Evolutionary conservation across 2,888 invertebrate genomes (phyloP), one percentile per base, ranked within the genome.

Genomic region (Tetheella fluctuosa): DNA sequence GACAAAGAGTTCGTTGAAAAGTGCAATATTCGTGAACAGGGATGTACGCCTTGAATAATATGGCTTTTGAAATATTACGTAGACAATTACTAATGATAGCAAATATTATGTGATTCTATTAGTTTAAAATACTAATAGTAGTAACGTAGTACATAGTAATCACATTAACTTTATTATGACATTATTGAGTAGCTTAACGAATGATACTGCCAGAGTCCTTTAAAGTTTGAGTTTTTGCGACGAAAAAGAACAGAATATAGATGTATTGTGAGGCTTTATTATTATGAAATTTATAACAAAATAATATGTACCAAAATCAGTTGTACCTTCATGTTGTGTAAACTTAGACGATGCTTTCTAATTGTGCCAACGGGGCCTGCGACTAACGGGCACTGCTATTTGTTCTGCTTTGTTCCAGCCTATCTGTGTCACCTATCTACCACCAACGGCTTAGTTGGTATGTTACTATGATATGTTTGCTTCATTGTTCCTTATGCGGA

Each of bases 1-100:
- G 60, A 64, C 61, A 64, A 54, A 63, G 59, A 67, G 58, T 74
- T 65, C 64, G 71, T 71, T 74, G 76, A 71, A 65, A 71, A 81
- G 76, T 79, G 77, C 79, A 83, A 81, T 80, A 80, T 81, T 79
- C 74, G 69, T 64, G 58, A 67, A 64, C 75, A 68, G 64, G 61
- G 59, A 63, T 48, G 48, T 48, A 20, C 20, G 2, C 20, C 48
- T 48, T 48, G n/a, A 48, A 48, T 68, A 74, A 74, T 67, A 63
- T 54, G 72, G 62, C 61, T 52, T 59, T 59, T 52, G 34, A 60
- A 68, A 67, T 63, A 67, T 70, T 68, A 52, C 64, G 58, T 60
- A 52, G 52, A 60, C 23, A n/a, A 55, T 60, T 61, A 13, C 4
- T 13, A 34, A 30, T 30, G 10, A 30, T 30, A 8, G 10, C 5